These are phyloP conservation scores for Geodia barretti DNA, from an alignment of 37 sponge, comb jelly and placozoan genomes.

Conservation along the genomic window DNA sequence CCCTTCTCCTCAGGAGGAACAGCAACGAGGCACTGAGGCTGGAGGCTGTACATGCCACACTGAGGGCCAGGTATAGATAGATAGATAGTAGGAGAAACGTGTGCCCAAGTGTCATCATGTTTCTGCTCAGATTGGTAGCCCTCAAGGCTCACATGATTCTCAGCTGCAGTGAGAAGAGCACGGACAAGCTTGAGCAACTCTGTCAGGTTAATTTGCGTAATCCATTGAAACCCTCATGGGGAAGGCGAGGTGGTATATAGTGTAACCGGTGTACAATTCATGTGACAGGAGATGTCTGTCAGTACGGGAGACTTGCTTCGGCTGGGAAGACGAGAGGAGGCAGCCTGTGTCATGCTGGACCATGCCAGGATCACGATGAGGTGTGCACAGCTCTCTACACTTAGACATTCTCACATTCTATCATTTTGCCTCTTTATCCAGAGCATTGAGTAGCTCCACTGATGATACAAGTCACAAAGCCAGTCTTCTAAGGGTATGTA, in stretches of 20 bases:
- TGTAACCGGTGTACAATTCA: not conserved
- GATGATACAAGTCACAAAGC: not conserved
- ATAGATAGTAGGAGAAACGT: too few species aligned
- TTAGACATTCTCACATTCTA: too few species aligned
- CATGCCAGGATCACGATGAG: not conserved
- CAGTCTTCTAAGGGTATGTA: constrained; percentile 21
- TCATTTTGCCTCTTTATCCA: too few species aligned
- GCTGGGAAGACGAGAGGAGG: not conserved
- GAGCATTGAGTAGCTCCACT: not conserved
- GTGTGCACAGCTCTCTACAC: not conserved
- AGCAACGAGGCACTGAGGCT: not conserved
- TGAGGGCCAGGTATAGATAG: constrained; percentile 4
- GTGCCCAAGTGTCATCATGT: too few species aligned
- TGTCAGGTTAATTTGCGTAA: not conserved
- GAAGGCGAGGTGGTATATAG: too few species aligned
- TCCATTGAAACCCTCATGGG: too few species aligned
- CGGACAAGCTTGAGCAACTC: not conserved
- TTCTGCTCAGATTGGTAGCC: not conserved
- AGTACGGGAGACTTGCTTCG: not conserved
- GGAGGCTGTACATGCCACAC: not conserved
- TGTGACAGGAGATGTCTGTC: not conserved
- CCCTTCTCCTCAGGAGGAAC: not conserved
- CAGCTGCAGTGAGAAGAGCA: not conserved
- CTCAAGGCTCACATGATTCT: not conserved
- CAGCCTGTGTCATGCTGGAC: not conserved